Evolutionary conservation across 2,888 invertebrate species (phyloP).

Genomic region (Troides aeacus): DNA sequence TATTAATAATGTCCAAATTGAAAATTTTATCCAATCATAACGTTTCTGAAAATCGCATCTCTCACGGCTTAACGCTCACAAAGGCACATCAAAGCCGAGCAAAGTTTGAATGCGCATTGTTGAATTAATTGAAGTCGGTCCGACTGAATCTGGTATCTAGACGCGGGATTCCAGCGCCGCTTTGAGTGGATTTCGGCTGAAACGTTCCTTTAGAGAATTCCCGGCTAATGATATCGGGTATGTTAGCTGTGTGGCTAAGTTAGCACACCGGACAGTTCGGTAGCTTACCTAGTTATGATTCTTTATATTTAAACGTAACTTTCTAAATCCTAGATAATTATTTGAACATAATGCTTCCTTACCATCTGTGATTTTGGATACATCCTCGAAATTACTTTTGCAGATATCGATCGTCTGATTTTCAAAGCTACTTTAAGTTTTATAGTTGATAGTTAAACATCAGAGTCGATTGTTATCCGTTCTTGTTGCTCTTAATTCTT

Average conservation of each 20-base stretch:
- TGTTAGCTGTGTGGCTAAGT: conserved; percentile 12
- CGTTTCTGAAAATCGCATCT: background rate
- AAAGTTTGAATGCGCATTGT: conserved; percentile 36
- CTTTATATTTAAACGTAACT: background rate
- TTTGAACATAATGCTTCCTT: no score
- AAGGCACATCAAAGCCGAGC: conserved; percentile 37
- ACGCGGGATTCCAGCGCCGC: conserved; percentile 27
- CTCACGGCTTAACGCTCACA: conserved; percentile 13
- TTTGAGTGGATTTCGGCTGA: conserved; percentile 21
- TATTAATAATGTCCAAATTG: background rate
- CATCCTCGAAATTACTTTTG: no score
- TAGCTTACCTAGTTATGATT: background rate
- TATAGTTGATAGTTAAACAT: no score
- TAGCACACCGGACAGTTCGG: background rate
- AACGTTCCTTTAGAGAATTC: conserved; percentile 12
- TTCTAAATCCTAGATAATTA: no score
- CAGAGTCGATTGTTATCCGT: no score
- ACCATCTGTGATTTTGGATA: no score
- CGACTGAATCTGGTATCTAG: conserved; percentile 33
- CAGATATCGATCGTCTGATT: no score
- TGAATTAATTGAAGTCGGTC: conserved; percentile 49
- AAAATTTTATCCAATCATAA: background rate
- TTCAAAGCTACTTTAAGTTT: no score
- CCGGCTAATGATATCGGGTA: conserved; percentile 14
- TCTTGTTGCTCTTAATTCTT: no score